A percentile compares a stretch with the other conserved stretches of the same genome.
phyloP scores from a whole-genome alignment of 2,888 invertebrate genomes.

The Listrodromus nycthemerus region DNA sequence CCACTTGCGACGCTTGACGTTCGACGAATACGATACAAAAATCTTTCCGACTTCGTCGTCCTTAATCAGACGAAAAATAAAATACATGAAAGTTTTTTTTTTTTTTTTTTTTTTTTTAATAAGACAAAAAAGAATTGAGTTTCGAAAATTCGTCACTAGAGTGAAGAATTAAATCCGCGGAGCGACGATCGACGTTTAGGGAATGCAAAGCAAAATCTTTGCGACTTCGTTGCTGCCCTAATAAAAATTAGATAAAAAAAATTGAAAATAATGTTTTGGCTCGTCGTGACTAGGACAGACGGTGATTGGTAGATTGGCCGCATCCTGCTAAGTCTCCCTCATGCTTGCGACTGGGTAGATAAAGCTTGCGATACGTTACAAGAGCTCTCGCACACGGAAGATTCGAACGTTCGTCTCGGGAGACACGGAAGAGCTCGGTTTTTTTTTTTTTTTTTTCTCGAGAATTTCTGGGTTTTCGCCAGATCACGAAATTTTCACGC shows the following conservation, averaged over 20 bases:
- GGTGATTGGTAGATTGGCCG: slow-evolving; percentile 35
- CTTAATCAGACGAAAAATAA: neutral
- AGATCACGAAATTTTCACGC: neutral
- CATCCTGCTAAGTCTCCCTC: slow-evolving; percentile 20
- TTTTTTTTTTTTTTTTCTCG: neutral
- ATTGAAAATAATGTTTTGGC: too few relatives aligned
- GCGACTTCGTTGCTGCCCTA: neutral
- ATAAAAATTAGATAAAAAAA: neutral
- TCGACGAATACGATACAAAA: neutral
- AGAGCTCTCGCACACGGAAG: neutral
- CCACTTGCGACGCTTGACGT: neutral
- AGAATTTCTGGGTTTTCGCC: slow-evolving; percentile 15
- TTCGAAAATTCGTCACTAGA: neutral
- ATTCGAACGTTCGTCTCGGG: neutral
- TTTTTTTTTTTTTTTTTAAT: too few relatives aligned
- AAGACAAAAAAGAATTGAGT: neutral
- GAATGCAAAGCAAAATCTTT: too few relatives aligned
- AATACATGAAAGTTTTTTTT: neutral
- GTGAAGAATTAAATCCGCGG: too few relatives aligned
- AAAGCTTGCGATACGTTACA: neutral
- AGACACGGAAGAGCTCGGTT: neutral
- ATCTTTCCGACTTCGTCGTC: neutral
- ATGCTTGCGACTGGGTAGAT: neutral
- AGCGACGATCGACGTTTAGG: too few relatives aligned
- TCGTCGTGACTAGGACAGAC: neutral